Evolutionary conservation across 2,888 invertebrate genomes (phyloP), one percentile per base, ranked within the genome.

Genomic region (Halictus ligatus): DNA sequence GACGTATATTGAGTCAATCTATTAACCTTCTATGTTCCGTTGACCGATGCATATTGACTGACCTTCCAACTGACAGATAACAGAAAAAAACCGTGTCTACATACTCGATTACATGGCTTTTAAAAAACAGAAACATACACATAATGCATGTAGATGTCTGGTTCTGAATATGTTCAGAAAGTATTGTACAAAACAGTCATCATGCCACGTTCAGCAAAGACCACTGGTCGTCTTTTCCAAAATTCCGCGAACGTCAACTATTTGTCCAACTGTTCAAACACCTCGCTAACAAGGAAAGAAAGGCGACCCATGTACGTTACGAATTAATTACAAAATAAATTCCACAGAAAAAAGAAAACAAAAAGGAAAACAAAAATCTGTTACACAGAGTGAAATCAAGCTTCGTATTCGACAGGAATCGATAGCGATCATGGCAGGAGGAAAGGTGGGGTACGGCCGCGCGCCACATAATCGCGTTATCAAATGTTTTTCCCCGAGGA

Each of bases 401-500:
- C 54, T 2, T 21, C 54, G 21, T 0, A 4, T 21, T 7, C 54
- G 18, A 21, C 1, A 7, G 29, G 29, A 29, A 29, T 64, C 18
- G 12, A 25, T 5, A 15, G 1, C 64, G 64, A 79, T 79, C 21
- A 46, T 67, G 60, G 72, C 43, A 72, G 74, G 64, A n/a, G 35
- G 75, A 25, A 43, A 46, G 75, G 25, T 48, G 46, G 71, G 50
- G 29, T 46, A 12, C 48, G 8, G 25, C 54, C 29, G 76, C 15
- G 73, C 46, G 48, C 54, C 69, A 78, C 54, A 78, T 71, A 67
- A 80, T 35, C 67, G 75, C 74, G 80, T 89, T 89, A 88, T 88
- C 89, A 40, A 82, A 69, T 89, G 80, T 89, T 89, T 89, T 89
- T 74, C 69, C 67, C 60, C 35, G 35, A 15, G 86, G 75, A 89